Percentiles rank a stretch among this genome's conserved stretches.
Conservation (phyloP, 2,113 vertebrate species). For the Australoheros scitulus region DNA sequence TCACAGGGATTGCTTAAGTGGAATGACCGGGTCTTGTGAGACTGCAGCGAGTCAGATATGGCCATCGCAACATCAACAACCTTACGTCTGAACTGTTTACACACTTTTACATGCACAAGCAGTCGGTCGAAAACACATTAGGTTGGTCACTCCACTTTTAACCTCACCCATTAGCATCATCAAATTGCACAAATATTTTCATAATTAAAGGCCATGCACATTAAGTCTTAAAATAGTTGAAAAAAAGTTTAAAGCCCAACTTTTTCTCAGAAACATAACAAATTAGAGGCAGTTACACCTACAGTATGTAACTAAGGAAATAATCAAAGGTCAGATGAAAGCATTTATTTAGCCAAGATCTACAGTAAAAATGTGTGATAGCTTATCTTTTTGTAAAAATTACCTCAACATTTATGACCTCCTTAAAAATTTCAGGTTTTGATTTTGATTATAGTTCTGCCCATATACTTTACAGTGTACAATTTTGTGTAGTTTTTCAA, state of each 20-base stretch:
- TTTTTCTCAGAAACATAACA: background rate
- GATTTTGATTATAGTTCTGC: background rate
- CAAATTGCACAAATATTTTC: background rate
- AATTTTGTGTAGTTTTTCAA: background rate
- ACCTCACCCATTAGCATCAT: background rate
- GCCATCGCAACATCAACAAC: slow-evolving; percentile 35
- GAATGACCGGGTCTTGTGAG: slow-evolving; percentile 42
- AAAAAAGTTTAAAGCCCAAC: background rate
- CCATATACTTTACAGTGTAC: background rate
- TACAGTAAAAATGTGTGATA: background rate
- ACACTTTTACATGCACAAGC: slow-evolving; percentile 10
- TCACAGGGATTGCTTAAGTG: slow-evolving; percentile 63
- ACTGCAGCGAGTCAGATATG: slow-evolving; percentile 47
- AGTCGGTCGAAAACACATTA: background rate
- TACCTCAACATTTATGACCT: background rate
- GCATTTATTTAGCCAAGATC: background rate
- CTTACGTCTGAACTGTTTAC: slow-evolving; percentile 20
- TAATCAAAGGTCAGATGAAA: background rate
- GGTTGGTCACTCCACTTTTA: slow-evolving; percentile 1
- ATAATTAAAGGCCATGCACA: background rate
- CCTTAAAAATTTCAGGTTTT: background rate
- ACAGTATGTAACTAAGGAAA: background rate
- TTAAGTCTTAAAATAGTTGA: background rate
- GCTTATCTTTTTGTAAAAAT: background rate
- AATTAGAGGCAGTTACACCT: background rate